Percentiles rank a stretch among this genome's conserved stretches.
phyloP scores from a whole-genome alignment of 2,797 vertebrate species.

The Gymnoscopelus braueri region DNA sequence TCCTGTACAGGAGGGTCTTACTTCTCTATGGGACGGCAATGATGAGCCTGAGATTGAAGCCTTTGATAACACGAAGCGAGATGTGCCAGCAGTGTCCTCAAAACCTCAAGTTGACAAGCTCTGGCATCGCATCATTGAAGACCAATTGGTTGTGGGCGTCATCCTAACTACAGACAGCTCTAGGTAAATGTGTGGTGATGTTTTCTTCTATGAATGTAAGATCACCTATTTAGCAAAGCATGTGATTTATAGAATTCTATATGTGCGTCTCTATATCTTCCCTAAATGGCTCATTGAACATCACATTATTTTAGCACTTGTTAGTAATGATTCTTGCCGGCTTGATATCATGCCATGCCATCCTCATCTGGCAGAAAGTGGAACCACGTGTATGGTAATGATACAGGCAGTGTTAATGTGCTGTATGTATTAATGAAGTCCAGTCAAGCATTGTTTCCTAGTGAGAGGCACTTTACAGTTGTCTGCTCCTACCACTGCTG shows the following conservation, averaged over 20 bases:
- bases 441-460: constrained; percentile 17
- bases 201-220: constrained; percentile 16
- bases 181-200: constrained; percentile 78
- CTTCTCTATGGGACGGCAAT: constrained; percentile 88
- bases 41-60: constrained; percentile 72
- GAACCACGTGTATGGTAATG: constrained; percentile 27
- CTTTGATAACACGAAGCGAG: constrained; percentile 48
- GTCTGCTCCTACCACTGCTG: constrained; percentile 24
- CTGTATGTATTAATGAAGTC: constrained; percentile 25
- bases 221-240: neutral
- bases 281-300: constrained; percentile 9
- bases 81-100: constrained; percentile 55
- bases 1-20: constrained; percentile 85
- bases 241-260: neutral
- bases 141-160: constrained; percentile 88
- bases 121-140: constrained; percentile 87
- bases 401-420: constrained; percentile 23
- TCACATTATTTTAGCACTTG: constrained; percentile 16
- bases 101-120: constrained; percentile 81
- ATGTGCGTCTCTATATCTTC: neutral
- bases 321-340: constrained; percentile 7
- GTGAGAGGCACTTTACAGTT: constrained; percentile 23
- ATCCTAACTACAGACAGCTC: constrained; percentile 74
- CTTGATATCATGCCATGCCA: constrained; percentile 13
- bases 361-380: constrained; percentile 21